Evolutionary conservation across 2,797 vertebrate genomes (phyloP).

Genomic region (Acanthis flammea): DNA sequence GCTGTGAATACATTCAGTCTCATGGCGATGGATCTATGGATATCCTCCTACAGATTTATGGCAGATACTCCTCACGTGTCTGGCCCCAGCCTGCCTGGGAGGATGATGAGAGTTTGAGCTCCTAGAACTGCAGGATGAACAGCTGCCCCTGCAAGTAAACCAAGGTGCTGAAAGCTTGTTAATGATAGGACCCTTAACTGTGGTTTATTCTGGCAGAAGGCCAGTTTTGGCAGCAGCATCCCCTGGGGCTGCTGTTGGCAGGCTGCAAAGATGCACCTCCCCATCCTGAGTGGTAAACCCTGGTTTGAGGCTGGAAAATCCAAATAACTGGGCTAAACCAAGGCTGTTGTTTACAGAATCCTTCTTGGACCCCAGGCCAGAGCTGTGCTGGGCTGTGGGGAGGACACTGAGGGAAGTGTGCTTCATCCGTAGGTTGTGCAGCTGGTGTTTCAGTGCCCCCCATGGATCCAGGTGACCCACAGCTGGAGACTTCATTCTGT

Average conservation of each 20-base stretch:
- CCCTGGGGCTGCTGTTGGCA: background rate
- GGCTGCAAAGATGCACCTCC: background rate
- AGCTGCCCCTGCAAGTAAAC: background rate
- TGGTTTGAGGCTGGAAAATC: background rate
- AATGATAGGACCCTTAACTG: background rate
- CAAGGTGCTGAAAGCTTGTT: fast-evolving
- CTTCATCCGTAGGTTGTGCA: background rate
- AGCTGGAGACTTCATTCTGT: background rate
- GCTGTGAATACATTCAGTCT: fast-evolving
- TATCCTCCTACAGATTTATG: background rate
- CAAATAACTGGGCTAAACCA: background rate
- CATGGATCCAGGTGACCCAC: background rate
- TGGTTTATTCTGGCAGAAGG: background rate
- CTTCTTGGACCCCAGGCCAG: fast-evolving
- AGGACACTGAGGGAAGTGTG: background rate
- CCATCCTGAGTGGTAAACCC: fast-evolving
- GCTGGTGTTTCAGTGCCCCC: background rate
- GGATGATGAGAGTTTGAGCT: background rate
- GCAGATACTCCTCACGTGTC: fast-evolving
- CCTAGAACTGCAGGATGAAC: background rate
- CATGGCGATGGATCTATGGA: background rate
- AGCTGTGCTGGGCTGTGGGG: background rate
- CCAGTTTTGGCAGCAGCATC: background rate
- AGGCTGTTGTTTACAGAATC: background rate
- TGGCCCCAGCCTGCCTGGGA: background rate